Evolutionary conservation across 2,888 invertebrate genomes (phyloP), one percentile per base, ranked within the genome.

Genomic region (Drosophila crucigera): DNA sequence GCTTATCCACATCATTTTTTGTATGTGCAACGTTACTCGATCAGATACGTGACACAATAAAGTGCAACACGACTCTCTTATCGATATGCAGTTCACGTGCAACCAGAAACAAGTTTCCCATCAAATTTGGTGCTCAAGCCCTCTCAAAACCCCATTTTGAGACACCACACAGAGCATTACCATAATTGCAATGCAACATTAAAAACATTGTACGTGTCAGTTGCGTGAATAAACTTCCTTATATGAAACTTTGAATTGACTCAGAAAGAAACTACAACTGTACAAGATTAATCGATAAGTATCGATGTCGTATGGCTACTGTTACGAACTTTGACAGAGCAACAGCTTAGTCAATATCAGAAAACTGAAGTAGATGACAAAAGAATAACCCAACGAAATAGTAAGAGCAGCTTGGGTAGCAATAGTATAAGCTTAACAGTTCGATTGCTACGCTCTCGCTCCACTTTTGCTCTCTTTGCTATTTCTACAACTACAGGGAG

Each of bases 71-170:
- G 55, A 55, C 65, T 59, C 43, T 54, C 66, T 54, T 69, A 74
- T 80, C 81, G 65, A 68, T 80, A 89, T 86, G 86, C 89, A 74
- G 14, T 73, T 53, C 83, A 80, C 89, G 84, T 89, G 58, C 78
- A 65, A 65, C 10, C 62, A 52, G 43, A 59, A 88, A 76, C 79
- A 87, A 56, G 81, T 66, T 73, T 65, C 73, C 22, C 65, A 56
- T 55, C 72, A 53, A 81, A 77, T 43, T 37, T 22, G 64, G 62
- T 65, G 61, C 54, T 70, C 52, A 33, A 49, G 61, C 61, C 68
- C 78, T 64, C 52, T 67, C 80, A 68, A 76, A 62, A n/a, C 30
- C 30, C 58, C 63, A 70, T 55, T 62, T 68, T 54, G 11, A 19
- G 54, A 10, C 66, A 16, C 41, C 54, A 30, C 52, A 28, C 31